Evolutionary conservation across 2,888 invertebrate species (phyloP).

Genomic region (Melanchra persicariae): DNA sequence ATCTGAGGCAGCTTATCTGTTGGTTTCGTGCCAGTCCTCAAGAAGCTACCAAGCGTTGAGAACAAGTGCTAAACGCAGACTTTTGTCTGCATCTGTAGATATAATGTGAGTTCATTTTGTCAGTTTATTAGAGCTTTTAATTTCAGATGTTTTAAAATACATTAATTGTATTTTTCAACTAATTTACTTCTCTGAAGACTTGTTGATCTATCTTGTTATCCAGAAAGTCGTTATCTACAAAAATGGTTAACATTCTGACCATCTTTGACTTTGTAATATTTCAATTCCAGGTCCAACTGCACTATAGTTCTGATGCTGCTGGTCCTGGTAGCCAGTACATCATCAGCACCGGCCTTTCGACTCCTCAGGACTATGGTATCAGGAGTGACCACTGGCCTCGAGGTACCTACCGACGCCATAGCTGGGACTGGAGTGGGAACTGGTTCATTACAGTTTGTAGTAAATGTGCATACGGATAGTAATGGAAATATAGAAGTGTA

Average conservation of each 20-base stretch:
- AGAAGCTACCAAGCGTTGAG: constrained; percentile 46
- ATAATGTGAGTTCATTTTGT: constrained; percentile 58
- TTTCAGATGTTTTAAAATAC: not conserved
- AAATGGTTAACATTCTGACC: not conserved
- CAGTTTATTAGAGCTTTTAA: not conserved
- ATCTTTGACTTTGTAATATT: not conserved
- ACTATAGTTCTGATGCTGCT: constrained; percentile 68
- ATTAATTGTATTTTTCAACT: not conserved
- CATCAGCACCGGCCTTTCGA: constrained; percentile 77
- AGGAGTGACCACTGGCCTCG: constrained; percentile 83
- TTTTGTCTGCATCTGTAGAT: constrained; percentile 47
- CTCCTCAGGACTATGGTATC: constrained; percentile 74
- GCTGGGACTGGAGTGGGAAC: constrained; percentile 79
- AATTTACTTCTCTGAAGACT: too few species aligned
- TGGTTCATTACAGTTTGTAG: constrained; percentile 84
- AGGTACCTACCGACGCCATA: constrained; percentile 81
- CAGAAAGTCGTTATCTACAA: not conserved
- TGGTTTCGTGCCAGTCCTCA: constrained; percentile 52
- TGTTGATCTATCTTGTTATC: not conserved
- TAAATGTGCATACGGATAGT: constrained; percentile 86
- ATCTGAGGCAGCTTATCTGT: constrained; percentile 67
- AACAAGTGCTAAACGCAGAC: constrained; percentile 52
- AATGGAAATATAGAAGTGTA: constrained; percentile 86
- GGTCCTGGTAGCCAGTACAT: constrained; percentile 68
- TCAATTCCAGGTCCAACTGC: constrained; percentile 77